Conservation (phyloP, 1,140 invertebrate genomes). For the Dendrolimus kikuchii region DNA sequence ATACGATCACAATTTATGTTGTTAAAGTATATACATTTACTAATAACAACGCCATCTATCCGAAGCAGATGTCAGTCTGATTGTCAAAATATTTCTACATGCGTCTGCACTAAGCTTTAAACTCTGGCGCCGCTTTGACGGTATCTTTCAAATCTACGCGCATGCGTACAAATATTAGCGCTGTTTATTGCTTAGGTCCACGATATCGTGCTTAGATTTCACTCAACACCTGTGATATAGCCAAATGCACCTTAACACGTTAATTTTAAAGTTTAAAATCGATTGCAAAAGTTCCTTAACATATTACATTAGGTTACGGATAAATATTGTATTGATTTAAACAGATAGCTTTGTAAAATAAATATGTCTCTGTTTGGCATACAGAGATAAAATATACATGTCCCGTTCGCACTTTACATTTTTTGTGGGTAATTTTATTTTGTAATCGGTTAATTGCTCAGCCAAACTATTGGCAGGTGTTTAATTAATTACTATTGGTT, state of each 20-base stretch:
- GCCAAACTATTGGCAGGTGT: too few relatives aligned
- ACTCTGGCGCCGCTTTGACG: conserved; percentile 27
- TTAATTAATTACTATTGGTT: too few relatives aligned
- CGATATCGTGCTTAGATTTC: conserved; percentile 51
- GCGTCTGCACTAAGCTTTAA: conserved; percentile 5
- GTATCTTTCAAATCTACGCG: conserved; percentile 42
- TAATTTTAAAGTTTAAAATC: neutral
- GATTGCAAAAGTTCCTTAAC: neutral
- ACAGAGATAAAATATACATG: conserved; percentile 22
- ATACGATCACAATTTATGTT: too few relatives aligned
- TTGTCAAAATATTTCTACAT: too few relatives aligned
- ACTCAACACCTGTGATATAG: conserved; percentile 22
- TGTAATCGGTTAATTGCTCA: too few relatives aligned
- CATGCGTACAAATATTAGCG: conserved; percentile 31
- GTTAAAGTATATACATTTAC: too few relatives aligned
- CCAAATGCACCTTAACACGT: neutral
- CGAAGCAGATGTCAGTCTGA: too few relatives aligned
- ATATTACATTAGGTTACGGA: conserved; percentile 4
- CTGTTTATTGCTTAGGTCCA: conserved; percentile 44
- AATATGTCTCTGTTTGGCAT: conserved; percentile 44
- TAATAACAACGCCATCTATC: too few relatives aligned
- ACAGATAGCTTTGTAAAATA: conserved; percentile 38
- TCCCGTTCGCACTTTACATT: conserved; percentile 18
- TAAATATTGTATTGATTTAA: conserved; percentile 33
- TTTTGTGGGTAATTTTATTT: too few relatives aligned